A percentile compares a stretch with the other conserved stretches of the same genome.
phyloP scores from a whole-genome alignment of 2,113 vertebrate genomes.

The Labrus mixtus region DNA sequence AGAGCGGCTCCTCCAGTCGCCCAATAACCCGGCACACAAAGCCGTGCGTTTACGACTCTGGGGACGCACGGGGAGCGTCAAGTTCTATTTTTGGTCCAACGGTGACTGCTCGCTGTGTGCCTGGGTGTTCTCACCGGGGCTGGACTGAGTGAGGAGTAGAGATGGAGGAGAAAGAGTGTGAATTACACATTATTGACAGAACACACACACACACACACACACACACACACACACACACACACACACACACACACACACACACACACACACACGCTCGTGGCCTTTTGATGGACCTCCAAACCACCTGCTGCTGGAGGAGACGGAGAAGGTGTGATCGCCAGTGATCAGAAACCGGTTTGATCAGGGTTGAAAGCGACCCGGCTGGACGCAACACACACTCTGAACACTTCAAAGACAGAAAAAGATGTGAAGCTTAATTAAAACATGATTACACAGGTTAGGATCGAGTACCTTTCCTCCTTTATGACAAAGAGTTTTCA shows the following conservation, averaged over 20 bases:
- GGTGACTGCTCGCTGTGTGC: constrained; percentile 48
- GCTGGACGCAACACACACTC: constrained; percentile 10
- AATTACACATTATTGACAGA: constrained; percentile 46
- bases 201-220: no score
- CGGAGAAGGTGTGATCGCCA: background rate
- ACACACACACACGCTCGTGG: constrained; percentile 35
- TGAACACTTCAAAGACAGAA: constrained; percentile 56
- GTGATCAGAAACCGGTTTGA: constrained; percentile 60
- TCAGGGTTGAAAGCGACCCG: constrained; percentile 58
- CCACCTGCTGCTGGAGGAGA: constrained; percentile 68
- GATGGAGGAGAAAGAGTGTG: constrained; percentile 40
- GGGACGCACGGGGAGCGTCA: constrained; percentile 41
- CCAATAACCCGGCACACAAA: constrained; percentile 28
- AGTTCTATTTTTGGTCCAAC: constrained; percentile 58
- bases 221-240: no score
- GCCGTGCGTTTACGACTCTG: constrained; percentile 36
- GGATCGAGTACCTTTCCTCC: constrained; percentile 1
- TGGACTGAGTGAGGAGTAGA: constrained; percentile 25
- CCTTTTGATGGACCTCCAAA: constrained; percentile 73
- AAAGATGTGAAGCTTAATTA: constrained; percentile 26
- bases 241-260: no score
- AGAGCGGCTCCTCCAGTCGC: constrained; percentile 14
- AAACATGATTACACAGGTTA: constrained; percentile 1
- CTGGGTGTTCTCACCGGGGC: constrained; percentile 30
- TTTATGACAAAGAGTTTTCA: background rate